These are phyloP conservation scores for Theristicus caerulescens DNA, from an alignment of 2,113 vertebrate species.

Conservation along the genomic window DNA sequence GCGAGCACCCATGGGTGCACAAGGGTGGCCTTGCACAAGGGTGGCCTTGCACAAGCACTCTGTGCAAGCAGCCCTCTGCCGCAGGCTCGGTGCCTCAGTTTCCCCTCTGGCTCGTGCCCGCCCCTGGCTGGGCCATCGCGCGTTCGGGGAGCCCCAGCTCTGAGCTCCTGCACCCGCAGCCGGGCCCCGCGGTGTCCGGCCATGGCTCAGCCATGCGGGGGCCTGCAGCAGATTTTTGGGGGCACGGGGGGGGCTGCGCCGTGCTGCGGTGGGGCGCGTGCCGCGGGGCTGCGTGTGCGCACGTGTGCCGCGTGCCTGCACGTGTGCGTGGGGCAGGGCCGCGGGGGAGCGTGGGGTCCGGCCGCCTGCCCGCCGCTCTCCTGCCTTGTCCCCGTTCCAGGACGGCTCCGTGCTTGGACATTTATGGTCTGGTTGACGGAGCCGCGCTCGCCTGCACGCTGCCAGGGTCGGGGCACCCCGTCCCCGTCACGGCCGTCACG, in stretches of 20 bases:
- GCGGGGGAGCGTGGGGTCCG: not conserved
- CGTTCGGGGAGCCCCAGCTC: not conserved
- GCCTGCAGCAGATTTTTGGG: not conserved
- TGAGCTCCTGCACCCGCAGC: not conserved
- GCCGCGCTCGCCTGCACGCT: not conserved
- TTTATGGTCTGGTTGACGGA: conserved; percentile 23
- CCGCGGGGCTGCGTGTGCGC: not conserved
- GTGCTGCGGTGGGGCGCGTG: not conserved
- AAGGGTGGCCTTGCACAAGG: not conserved
- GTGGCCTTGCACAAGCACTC: rapidly evolving
- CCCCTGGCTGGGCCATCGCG: rapidly evolving
- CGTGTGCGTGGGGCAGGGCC: too few species aligned
- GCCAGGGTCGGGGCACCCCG: not conserved
- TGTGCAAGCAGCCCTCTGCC: rapidly evolving
- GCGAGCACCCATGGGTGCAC: rapidly evolving
- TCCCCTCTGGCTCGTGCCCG: not conserved
- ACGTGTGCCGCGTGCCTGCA: not conserved
- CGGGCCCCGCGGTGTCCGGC: rapidly evolving
- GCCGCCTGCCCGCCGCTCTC: rapidly evolving
- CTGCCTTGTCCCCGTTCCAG: not conserved
- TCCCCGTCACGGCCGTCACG: not conserved
- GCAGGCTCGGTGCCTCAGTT: not conserved
- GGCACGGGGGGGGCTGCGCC: rapidly evolving
- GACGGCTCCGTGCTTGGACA: not conserved
- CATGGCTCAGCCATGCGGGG: too few species aligned